Evolutionary conservation across 1,140 invertebrate species (phyloP), one percentile per base, ranked within the genome.

Genomic region (Drosophila nebulosa): DNA sequence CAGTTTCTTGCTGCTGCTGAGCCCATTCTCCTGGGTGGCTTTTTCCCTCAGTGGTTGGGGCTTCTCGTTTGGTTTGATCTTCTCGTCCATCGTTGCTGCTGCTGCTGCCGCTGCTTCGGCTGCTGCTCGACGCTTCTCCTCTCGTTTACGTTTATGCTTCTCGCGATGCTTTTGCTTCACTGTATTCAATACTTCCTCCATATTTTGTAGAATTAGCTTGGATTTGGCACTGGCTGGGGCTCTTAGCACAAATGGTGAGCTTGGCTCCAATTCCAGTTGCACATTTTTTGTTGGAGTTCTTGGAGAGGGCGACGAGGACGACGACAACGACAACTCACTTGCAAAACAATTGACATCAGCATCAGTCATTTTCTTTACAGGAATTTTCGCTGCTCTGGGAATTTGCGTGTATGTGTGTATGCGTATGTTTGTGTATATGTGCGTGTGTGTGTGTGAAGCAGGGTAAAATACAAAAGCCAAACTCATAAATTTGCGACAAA

Each of bases 141-240:
- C 90, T 6, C 85, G 80, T 74, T 90, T 91, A 4, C 89, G 70
- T 60, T 78, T 79, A 68, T 91, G 90, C 50, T 91, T 91, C 69
- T 90, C 83, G 5, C 86, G 78, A 73, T 91, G 89, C 64, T 91
- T 85, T 55, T 90, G 81, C 64, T 91, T 91, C 3, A 91, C 90
- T 4, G 90, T 83, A 50, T 90, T 70, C 2, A 91, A 57, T 2
- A 91, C 90, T 58, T 90, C 90, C 62, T 91, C 89, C 90, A 91
- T 91, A 42, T 91, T 91, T 56, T 91, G 90, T 9, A 91, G 27
- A 10, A 91, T 91, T n/a, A 91, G 50, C 55, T 91, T 91, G 7
- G 90, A 90, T 22, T 91, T 81, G 68, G 86, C 69, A 71, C 86
- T 90, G 36, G 90, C 75, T 36, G 90, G 90, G n/a, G 89, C 78